Conservation (phyloP, 2,888 invertebrate genomes). For the Ichneumoninae sp. region DNA sequence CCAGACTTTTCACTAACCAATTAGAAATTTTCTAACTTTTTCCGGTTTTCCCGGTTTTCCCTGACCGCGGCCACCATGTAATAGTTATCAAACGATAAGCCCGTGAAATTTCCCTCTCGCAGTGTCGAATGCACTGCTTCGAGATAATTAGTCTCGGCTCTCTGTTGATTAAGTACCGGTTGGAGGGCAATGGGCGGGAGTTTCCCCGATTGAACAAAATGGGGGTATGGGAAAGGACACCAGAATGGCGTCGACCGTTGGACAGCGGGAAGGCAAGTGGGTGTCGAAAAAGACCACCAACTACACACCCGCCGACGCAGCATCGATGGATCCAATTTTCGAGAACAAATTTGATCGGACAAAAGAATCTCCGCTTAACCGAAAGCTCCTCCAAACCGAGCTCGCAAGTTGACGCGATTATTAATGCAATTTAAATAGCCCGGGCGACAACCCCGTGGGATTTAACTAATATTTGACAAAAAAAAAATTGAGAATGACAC, state of each 20-base stretch:
- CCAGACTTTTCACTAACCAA: no score
- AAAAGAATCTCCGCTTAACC: slow-evolving; percentile 53
- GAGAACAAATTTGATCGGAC: slow-evolving; percentile 67
- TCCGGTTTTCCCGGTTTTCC: no score
- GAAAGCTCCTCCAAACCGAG: slow-evolving; percentile 31
- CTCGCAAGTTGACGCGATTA: slow-evolving; percentile 21
- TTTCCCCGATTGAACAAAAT: slow-evolving; percentile 27
- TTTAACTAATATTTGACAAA: slow-evolving; percentile 27
- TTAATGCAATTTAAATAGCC: slow-evolving; percentile 53
- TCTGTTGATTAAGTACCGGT: slow-evolving; percentile 61
- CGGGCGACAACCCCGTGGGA: slow-evolving; percentile 18
- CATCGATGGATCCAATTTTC: slow-evolving; percentile 66
- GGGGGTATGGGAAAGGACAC: slow-evolving; percentile 46
- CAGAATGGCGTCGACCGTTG: slow-evolving; percentile 56
- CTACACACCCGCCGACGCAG: slow-evolving; percentile 36
- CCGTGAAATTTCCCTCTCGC: slow-evolving; percentile 20
- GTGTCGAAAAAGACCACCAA: slow-evolving; percentile 27
- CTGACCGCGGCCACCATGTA: no score
- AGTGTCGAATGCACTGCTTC: slow-evolving; percentile 58
- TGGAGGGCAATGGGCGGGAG: slow-evolving; percentile 30
- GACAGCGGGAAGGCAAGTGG: slow-evolving; percentile 21
- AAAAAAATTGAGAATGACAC: slow-evolving; percentile 21
- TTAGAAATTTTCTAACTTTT: no score
- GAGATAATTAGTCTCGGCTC: slow-evolving; percentile 61
- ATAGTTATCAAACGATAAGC: slow-evolving; percentile 9